Conservation (phyloP, 2,888 invertebrate genomes). For the Nysson spinosus region DNA sequence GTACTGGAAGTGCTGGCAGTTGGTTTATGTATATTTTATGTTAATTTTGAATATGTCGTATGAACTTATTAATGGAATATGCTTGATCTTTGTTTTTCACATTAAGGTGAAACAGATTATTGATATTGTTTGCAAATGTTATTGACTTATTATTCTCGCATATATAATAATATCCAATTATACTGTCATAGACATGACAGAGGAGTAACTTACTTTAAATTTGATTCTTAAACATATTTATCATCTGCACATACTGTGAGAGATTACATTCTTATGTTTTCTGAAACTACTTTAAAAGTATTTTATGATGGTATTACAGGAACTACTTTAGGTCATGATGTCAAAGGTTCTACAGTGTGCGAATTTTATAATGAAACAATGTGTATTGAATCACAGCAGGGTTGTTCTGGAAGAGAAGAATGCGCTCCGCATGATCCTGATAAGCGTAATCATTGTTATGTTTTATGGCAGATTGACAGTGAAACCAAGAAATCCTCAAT, state of each 20-base stretch:
- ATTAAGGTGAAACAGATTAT: neutral
- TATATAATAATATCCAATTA: too few species aligned
- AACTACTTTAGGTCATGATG: slow-evolving; percentile 67
- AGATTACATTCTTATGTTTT: too few species aligned
- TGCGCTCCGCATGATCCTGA: slow-evolving; percentile 84
- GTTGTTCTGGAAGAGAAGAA: slow-evolving; percentile 80
- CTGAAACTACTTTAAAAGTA: neutral
- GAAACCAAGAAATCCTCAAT: slow-evolving; percentile 80
- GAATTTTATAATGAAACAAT: slow-evolving; percentile 84
- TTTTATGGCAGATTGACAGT: slow-evolving; percentile 86
- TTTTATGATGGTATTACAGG: slow-evolving; percentile 43
- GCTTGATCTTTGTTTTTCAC: too few species aligned
- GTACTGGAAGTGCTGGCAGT: too few species aligned
- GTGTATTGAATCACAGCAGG: slow-evolving; percentile 78
- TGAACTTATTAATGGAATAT: too few species aligned
- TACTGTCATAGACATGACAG: too few species aligned
- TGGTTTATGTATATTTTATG: too few species aligned
- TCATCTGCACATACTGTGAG: neutral
- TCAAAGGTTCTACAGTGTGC: slow-evolving; percentile 80
- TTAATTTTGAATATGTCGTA: too few species aligned
- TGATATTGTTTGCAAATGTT: too few species aligned
- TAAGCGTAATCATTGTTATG: slow-evolving; percentile 90
- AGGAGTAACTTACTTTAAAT: too few species aligned
- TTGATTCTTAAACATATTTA: too few species aligned
- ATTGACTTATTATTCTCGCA: too few species aligned